A percentile compares a stretch with the other conserved stretches of the same genome.
Conservation (phyloP, 2,888 invertebrate genomes). For the Leucoma salicis region DNA sequence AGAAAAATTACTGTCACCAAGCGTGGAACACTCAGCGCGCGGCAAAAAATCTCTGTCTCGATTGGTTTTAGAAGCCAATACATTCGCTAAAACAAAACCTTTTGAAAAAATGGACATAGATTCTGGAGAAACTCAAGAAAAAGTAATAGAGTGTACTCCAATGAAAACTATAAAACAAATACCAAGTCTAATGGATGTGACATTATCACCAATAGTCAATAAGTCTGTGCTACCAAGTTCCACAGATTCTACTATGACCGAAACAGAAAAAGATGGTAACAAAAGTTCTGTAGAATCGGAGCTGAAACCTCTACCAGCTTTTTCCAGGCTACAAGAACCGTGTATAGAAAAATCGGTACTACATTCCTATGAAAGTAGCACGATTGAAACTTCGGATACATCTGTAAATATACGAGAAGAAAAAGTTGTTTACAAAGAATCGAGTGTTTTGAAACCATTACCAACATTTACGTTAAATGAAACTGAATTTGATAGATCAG, state of each 20-base stretch:
- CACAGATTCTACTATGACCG: slow-evolving; percentile 48
- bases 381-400: slow-evolving; percentile 44
- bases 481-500: slow-evolving; percentile 56
- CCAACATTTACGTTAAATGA: slow-evolving; percentile 57
- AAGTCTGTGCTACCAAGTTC: slow-evolving; percentile 67
- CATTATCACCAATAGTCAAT: slow-evolving; percentile 68
- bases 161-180: slow-evolving; percentile 56
- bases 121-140: slow-evolving; percentile 38
- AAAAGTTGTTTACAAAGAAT: slow-evolving; percentile 25
- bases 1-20: slow-evolving; percentile 66
- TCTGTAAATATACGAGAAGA: slow-evolving; percentile 42
- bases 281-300: slow-evolving; percentile 32
- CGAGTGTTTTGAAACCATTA: slow-evolving; percentile 37
- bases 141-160: slow-evolving; percentile 62
- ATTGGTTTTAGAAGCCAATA: slow-evolving; percentile 69
- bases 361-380: slow-evolving; percentile 61
- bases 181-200: slow-evolving; percentile 60
- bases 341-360: slow-evolving; percentile 58
- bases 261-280: slow-evolving; percentile 43
- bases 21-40: slow-evolving; percentile 49
- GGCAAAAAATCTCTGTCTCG: slow-evolving; percentile 65
- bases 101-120: slow-evolving; percentile 48
- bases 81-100: slow-evolving; percentile 64
- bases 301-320: slow-evolving; percentile 49
- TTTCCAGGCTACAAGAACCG: slow-evolving; percentile 55